Conservation (phyloP, 2,797 vertebrate genomes). For the Sebastes matsubarae region DNA sequence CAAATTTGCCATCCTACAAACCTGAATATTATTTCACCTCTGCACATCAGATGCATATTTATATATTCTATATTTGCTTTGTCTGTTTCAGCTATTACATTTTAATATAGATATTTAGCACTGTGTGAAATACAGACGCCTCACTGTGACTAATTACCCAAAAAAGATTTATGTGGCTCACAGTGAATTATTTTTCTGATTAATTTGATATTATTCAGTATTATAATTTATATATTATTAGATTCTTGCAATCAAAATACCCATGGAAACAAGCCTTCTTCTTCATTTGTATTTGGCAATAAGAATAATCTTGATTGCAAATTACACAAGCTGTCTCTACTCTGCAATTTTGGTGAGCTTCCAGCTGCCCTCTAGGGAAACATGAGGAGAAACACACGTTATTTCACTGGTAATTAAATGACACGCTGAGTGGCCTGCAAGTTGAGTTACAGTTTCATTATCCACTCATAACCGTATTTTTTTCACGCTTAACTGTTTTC, state of each 20-base stretch:
- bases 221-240: background rate
- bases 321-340: background rate
- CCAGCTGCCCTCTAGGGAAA: constrained; percentile 31
- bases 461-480: background rate
- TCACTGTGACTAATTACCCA: background rate
- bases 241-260: background rate
- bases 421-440: background rate
- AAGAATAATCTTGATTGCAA: background rate
- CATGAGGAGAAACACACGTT: constrained; percentile 21
- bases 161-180: background rate
- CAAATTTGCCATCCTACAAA: no score
- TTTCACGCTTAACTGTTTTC: background rate
- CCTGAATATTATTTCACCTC: background rate
- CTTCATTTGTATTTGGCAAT: background rate
- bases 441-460: background rate
- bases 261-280: background rate
- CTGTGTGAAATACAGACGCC: background rate
- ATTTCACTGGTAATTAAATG: background rate
- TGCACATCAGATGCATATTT: background rate
- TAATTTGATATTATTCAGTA: background rate
- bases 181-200: background rate
- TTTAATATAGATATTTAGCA: background rate
- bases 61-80: background rate
- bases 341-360: constrained; percentile 1
- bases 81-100: background rate